Conservation (phyloP, 2,113 vertebrate species). For the Lichenostomus cassidix region DNA sequence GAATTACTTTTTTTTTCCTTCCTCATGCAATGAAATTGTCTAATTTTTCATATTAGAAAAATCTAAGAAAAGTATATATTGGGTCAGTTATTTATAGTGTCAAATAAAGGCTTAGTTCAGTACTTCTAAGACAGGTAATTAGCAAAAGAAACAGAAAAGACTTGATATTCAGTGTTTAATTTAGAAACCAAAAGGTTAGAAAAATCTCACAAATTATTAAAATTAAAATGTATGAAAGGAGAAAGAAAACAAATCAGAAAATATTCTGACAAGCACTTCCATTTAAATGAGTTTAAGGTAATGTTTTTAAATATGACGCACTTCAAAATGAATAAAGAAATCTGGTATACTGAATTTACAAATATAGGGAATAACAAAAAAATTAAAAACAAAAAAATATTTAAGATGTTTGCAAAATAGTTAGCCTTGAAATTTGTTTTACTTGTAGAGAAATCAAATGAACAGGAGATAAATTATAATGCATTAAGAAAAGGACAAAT, state of each 20-base stretch:
- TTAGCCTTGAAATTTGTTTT: background rate
- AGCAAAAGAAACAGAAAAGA: background rate
- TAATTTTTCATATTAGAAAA: background rate
- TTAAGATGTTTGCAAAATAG: background rate
- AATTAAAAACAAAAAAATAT: background rate
- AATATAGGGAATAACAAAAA: background rate
- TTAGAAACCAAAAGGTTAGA: background rate
- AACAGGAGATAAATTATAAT: background rate
- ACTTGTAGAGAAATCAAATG: background rate
- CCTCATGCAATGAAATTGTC: background rate
- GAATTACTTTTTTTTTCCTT: background rate
- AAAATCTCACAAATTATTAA: background rate
- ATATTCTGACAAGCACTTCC: background rate
- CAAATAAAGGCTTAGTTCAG: background rate
- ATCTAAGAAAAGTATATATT: background rate
- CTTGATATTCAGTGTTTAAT: background rate
- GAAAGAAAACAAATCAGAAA: background rate
- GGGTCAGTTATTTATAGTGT: background rate
- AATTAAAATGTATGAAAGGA: background rate
- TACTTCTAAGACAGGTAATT: background rate
- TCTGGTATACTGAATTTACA: background rate
- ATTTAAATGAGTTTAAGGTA: background rate
- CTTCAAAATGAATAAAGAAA: background rate
- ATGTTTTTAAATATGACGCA: background rate
- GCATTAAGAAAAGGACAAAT: background rate